A percentile compares a stretch with the other conserved stretches of the same genome.
Evolutionary conservation across 2,797 vertebrate species (phyloP).

Genomic region (Xiphorhynchus erythropygius): DNA sequence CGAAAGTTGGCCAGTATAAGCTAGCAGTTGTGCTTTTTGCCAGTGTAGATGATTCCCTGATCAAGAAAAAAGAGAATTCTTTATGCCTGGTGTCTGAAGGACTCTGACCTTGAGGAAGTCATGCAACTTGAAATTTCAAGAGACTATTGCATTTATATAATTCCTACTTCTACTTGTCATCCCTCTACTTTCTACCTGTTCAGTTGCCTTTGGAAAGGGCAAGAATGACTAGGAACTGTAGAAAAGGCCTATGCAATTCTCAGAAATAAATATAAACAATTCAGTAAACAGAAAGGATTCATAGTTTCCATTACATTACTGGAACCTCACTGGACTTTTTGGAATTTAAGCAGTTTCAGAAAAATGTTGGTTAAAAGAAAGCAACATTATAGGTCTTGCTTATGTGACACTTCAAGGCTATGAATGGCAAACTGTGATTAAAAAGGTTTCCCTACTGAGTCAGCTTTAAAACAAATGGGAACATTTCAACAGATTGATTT

Average conservation of each 20-base stretch:
- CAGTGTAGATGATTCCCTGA: background rate
- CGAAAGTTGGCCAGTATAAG: background rate
- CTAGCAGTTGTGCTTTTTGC: background rate
- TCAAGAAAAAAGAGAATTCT: background rate
- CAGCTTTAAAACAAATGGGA: background rate
- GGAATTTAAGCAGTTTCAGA: background rate
- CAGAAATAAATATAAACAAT: background rate
- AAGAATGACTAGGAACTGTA: background rate
- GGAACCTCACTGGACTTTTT: background rate
- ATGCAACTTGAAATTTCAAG: background rate
- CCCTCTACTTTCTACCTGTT: background rate
- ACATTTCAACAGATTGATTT: slow-evolving; percentile 25
- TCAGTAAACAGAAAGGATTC: background rate
- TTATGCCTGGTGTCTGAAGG: background rate
- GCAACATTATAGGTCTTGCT: background rate
- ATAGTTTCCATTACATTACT: background rate
- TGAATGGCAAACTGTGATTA: slow-evolving; percentile 13
- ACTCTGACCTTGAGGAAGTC: background rate
- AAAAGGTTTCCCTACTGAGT: background rate
- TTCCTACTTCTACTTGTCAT: background rate
- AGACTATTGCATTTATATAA: background rate
- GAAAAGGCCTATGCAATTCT: background rate
- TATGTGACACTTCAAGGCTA: background rate
- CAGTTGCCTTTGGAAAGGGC: background rate
- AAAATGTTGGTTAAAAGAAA: background rate